phyloP scores from a whole-genome alignment of 2,113 vertebrate species.

The Actenoides hombroni region DNA sequence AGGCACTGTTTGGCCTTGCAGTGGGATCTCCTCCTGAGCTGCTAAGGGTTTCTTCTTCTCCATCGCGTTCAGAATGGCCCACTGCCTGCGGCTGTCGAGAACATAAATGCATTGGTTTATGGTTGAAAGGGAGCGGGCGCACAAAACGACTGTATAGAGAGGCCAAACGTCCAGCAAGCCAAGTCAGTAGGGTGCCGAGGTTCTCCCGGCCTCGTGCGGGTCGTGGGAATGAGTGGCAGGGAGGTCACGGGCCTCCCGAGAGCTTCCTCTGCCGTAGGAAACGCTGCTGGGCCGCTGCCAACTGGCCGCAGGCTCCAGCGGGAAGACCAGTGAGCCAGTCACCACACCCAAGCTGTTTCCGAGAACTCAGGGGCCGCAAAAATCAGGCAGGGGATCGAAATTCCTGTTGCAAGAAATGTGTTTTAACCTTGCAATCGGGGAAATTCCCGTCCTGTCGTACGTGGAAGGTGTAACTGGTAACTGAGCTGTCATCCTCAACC shows the following conservation, averaged over 20 bases:
- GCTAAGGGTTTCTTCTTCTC: background rate
- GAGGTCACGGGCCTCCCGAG: background rate
- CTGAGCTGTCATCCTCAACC: background rate
- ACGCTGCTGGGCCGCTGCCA: background rate
- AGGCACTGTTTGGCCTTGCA: background rate
- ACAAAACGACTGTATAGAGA: background rate
- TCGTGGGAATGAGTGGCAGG: background rate
- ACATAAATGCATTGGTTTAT: background rate
- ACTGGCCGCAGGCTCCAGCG: fast-evolving
- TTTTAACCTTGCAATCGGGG: background rate
- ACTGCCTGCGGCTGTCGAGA: conserved; percentile 45
- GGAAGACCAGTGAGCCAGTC: background rate
- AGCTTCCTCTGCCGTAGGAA: background rate
- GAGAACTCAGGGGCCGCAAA: background rate
- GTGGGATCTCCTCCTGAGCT: background rate
- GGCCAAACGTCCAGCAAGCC: background rate
- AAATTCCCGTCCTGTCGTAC: fast-evolving
- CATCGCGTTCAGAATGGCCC: background rate
- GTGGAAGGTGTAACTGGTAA: background rate
- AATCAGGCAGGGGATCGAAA: background rate
- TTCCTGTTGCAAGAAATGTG: background rate
- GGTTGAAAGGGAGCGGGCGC: background rate
- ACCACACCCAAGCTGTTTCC: background rate
- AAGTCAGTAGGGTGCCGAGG: background rate
- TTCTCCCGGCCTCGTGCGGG: background rate